Base-by-base conservation (phyloP, 2,113 vertebrate genomes). In the Tetrax tetrax region DNA sequence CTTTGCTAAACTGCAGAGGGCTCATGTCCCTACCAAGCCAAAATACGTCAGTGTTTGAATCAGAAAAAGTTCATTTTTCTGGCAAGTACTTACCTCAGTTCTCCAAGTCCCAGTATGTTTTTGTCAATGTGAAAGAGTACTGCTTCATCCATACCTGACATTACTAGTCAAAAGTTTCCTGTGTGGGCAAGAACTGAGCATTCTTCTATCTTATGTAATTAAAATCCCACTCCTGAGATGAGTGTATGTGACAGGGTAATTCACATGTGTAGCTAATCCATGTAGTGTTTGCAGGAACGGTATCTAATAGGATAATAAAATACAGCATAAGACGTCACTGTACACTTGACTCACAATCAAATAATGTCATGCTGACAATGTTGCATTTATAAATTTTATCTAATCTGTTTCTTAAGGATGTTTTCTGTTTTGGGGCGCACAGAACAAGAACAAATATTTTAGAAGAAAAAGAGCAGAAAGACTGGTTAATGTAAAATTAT, bases 81-180 rank as follows among this genome's bases (percentile, higher is more conserved):
- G 71, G n/a, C 54, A 87, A 83, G 19, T 65, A 24, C 41, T 82
- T 87, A 33, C 45, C 28, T 84, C 38, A 41, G 11, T 74, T 82
- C 66, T 87, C 23, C 41, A 69, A 95, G 24, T 47, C 47, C 21
- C 60, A 59, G 23, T 66, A 22, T 81, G 24, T 64, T 96, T 95
- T 82, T 76, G 47, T 60, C 13, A 2, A 47, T 86, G 27, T 94
- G 86, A 81, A 90, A 24, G n/a, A 63, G 66, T 84, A 53, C 64
- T 6, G 9, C 86, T 95, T 95, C 77, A 82, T 90, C 92, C 89
- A 65, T 91, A 87, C 70, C 90, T 93, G 76, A 80, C 61, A 54
- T 89, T 95, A 45, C 69, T 90, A 94, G 66, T 89, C 74, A 82
- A 87, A 92, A 79, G 69, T 93, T 95, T 91, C 94, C 83, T 96